Conservation (phyloP, 2,113 vertebrate genomes). For the Megalops atlanticus region DNA sequence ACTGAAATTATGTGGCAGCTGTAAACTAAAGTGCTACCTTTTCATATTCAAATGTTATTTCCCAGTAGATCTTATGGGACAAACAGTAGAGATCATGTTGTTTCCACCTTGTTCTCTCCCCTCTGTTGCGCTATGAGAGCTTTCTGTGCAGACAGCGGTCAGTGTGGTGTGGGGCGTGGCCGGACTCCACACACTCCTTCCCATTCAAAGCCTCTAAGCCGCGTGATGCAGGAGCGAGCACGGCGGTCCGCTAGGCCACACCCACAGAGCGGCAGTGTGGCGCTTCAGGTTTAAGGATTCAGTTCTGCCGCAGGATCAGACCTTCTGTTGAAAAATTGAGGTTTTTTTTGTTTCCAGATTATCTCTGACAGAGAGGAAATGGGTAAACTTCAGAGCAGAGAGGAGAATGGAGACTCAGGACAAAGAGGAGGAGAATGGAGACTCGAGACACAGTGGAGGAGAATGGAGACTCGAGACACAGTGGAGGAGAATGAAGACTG, state of each 20-base stretch:
- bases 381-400: no score
- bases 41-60: neutral
- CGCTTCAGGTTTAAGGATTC: conserved; percentile 18
- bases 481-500: no score
- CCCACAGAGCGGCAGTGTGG: neutral
- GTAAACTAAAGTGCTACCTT: no score
- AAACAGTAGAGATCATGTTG: neutral
- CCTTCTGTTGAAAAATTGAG: conserved; percentile 18
- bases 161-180: neutral
- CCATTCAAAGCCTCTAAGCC: neutral
- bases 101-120: neutral
- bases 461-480: no score
- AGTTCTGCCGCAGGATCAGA: conserved; percentile 14
- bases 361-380: no score
- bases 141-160: conserved; percentile 3
- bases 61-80: neutral
- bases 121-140: neutral
- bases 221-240: neutral
- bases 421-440: no score
- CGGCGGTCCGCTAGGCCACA: conserved; percentile 26
- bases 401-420: no score
- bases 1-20: no score
- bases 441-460: no score
- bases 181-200: neutral
- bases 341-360: conserved; percentile 29